A percentile compares a stretch with the other conserved stretches of the same genome.
Conservation (phyloP, 1,140 invertebrate genomes). For the Dreissena rostriformis region DNA sequence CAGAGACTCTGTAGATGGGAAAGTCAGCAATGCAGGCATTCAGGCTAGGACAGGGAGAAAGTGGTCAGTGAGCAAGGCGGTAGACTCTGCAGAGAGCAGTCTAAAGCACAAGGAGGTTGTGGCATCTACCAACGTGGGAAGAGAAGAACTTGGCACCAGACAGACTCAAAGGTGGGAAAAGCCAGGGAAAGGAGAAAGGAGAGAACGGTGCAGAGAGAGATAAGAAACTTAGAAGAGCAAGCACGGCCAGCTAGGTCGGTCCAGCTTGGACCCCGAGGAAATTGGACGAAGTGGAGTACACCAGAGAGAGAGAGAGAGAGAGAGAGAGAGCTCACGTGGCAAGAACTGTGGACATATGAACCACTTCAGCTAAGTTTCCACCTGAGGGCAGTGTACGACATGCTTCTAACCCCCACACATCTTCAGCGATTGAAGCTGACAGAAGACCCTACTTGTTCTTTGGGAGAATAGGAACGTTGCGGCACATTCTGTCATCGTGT, state of each 20-base stretch:
- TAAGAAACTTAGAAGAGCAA: slow-evolving; percentile 4
- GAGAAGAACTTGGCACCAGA: neutral
- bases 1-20: slow-evolving; percentile 19
- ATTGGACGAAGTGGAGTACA: slow-evolving; percentile 3
- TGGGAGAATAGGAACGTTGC: too few species aligned
- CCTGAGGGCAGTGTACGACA: slow-evolving; percentile 21
- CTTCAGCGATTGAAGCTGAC: slow-evolving; percentile 2
- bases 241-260: slow-evolving; percentile 69
- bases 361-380: slow-evolving; percentile 7
- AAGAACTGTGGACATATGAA: slow-evolving; percentile 7
- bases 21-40: neutral
- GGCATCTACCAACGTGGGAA: neutral
- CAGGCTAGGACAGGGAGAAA: slow-evolving; percentile 24
- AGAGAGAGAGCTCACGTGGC: slow-evolving; percentile 34
- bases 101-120: neutral
- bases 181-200: neutral
- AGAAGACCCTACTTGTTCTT: neutral
- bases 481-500: too few species aligned
- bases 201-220: slow-evolving; percentile 9
- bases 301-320: slow-evolving; percentile 5
- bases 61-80: slow-evolving; percentile 10
- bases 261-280: neutral
- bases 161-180: neutral
- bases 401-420: slow-evolving; percentile 10
- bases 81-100: slow-evolving; percentile 14